Evolutionary conservation across 2,888 invertebrate genomes (phyloP), one percentile per base, ranked within the genome.

Genomic region (Hirtodrosophila confusa): DNA sequence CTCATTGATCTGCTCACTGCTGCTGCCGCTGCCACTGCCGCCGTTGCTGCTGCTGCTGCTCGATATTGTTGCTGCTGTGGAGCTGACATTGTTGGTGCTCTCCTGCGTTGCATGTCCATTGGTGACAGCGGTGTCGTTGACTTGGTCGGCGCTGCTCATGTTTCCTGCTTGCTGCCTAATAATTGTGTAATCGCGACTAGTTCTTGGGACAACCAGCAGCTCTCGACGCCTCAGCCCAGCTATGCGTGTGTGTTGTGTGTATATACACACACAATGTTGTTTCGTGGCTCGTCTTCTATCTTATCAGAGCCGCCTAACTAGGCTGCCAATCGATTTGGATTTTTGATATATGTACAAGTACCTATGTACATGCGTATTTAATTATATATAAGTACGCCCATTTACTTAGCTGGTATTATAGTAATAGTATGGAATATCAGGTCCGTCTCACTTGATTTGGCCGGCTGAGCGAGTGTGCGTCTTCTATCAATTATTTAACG

Each of bases 1-100:
- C 41, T 89, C 89, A 57, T 85, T 89, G 47, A 90, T 78, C 56
- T 86, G 87, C 61, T 89, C 89, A 50, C 89, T 84, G 64, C 70
- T 85, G 17, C 17, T 17, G 17, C 17, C 3, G 27, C 27, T 27
- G 27, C 17, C 3, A 3, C 27, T 27, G 27, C 6, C 6, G 12
- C 0, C 8, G 6, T 40, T 27, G 37, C 35, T 9, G 31, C 9
- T 2, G 31, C 49, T 54, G 40, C 33, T 24, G 35, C 17, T 36
- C 11, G 33, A 31, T 45, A 29, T 35, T 4, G 43, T 31, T 12
- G 27, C 7, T 11, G 45, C 2, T 17, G 17, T 17, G 17, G 17
- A 17, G 17, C 17, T 17, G 17, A 2, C 17, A 17, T 17, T 24
- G 35, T n/a, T 41, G 45, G 39, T 49, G n/a, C 45, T 54, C 33